Evolutionary conservation across 2,113 vertebrate species (phyloP).

Genomic region (Trichechus manatus): DNA sequence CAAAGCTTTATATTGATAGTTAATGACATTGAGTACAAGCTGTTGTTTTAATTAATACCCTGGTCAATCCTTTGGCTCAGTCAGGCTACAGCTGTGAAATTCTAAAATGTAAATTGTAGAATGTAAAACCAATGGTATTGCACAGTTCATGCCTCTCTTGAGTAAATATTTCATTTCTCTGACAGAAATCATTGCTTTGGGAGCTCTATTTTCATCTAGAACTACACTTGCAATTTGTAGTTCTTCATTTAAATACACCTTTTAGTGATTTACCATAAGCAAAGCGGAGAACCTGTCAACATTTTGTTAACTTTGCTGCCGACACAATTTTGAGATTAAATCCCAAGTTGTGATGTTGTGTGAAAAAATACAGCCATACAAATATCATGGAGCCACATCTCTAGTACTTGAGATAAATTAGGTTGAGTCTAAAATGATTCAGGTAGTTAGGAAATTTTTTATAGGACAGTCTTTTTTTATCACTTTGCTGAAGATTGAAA

Average conservation of each 20-base stretch:
- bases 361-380: slow-evolving; percentile 24
- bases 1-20: slow-evolving; percentile 54
- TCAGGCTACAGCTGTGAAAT: slow-evolving; percentile 53
- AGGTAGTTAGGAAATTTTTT: not conserved
- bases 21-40: slow-evolving; percentile 64
- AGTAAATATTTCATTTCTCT: slow-evolving; percentile 57
- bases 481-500: slow-evolving; percentile 4
- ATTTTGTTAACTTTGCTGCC: slow-evolving; percentile 61
- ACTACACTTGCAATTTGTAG: slow-evolving; percentile 55
- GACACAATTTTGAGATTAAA: slow-evolving; percentile 14
- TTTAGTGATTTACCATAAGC: slow-evolving; percentile 65
- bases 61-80: slow-evolving; percentile 52
- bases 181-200: slow-evolving; percentile 59
- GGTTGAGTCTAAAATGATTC: slow-evolving; percentile 35
- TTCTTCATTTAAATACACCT: slow-evolving; percentile 62
- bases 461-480: not conserved
- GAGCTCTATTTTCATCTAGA: slow-evolving; percentile 60
- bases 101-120: slow-evolving; percentile 38
- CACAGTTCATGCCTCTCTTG: slow-evolving; percentile 53
- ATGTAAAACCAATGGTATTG: slow-evolving; percentile 22
- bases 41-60: slow-evolving; percentile 71
- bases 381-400: not conserved
- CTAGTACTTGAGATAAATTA: slow-evolving; percentile 32
- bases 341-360: slow-evolving; percentile 23
- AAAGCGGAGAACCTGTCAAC: slow-evolving; percentile 23